Conservation (phyloP, 2,113 vertebrate genomes). For the Muntiacus muntjak region DNA sequence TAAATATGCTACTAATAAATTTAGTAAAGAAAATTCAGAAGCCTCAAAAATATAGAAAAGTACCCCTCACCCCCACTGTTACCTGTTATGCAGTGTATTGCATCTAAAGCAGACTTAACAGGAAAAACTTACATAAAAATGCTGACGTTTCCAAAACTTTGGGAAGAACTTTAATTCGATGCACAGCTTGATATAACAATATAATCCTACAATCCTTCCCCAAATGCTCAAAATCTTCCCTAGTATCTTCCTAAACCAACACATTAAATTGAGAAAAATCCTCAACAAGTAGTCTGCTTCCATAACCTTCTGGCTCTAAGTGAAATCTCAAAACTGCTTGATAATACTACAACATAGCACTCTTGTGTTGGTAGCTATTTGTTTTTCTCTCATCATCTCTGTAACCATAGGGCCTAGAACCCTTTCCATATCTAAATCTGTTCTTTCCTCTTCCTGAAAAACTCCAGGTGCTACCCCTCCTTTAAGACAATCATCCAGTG, state of each 20-base stretch:
- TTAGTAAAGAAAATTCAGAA: not conserved
- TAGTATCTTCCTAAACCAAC: not conserved
- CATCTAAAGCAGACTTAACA: not conserved
- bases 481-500: not conserved
- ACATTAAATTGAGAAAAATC: not conserved
- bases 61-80: not conserved
- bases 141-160: not conserved
- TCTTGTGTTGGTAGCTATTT: not conserved
- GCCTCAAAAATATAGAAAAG: not conserved
- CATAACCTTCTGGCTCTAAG: not conserved
- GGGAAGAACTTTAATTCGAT: not conserved
- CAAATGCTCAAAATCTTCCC: not conserved
- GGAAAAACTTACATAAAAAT: not conserved
- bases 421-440: not conserved
- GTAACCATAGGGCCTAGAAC: not conserved
- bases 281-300: not conserved
- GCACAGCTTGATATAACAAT: not conserved
- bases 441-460: not conserved
- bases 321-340: not conserved
- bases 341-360: not conserved
- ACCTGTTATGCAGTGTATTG: not conserved
- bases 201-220: not conserved
- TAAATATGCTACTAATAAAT: not conserved
- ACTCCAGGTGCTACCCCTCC: not conserved
- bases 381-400: not conserved